phyloP scores from a whole-genome alignment of 2,113 vertebrate species.

The Pseudopodoces humilis region DNA sequence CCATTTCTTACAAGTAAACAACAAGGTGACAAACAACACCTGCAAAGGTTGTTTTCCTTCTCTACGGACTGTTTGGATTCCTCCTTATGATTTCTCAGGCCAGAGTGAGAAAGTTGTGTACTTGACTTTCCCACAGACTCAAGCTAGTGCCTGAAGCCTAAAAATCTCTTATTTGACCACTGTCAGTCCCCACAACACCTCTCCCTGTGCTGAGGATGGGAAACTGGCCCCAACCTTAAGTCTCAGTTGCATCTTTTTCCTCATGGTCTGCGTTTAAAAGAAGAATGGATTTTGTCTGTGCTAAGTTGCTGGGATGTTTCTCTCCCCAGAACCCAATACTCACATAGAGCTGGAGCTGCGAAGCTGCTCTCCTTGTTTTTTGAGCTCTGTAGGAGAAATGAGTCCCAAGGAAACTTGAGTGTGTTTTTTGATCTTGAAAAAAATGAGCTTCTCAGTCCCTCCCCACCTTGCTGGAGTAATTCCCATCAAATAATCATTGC shows the following conservation, averaged over 20 bases:
- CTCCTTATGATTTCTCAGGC: too few relatives aligned
- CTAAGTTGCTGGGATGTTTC: neutral
- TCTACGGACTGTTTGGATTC: too few relatives aligned
- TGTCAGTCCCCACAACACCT: neutral
- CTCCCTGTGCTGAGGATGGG: accelerated
- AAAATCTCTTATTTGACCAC: too few relatives aligned
- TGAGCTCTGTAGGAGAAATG: neutral
- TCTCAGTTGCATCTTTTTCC: neutral
- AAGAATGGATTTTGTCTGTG: neutral
- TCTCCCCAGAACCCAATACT: neutral
- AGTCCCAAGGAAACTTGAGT: neutral
- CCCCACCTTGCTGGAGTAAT: neutral
- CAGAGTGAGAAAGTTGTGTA: too few relatives aligned
- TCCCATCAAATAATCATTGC: neutral
- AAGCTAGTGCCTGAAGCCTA: too few relatives aligned
- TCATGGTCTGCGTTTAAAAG: neutral
- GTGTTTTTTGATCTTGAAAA: neutral
- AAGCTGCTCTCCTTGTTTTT: neutral
- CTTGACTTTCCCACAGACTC: too few relatives aligned
- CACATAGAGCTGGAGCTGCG: neutral
- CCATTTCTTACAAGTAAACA: too few relatives aligned
- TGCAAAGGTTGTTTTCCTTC: too few relatives aligned
- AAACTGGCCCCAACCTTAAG: neutral
- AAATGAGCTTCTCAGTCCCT: neutral
- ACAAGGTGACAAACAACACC: too few relatives aligned